phyloP scores from a whole-genome alignment of 2,888 invertebrate species.

The Rotaria magnacalcarata region DNA sequence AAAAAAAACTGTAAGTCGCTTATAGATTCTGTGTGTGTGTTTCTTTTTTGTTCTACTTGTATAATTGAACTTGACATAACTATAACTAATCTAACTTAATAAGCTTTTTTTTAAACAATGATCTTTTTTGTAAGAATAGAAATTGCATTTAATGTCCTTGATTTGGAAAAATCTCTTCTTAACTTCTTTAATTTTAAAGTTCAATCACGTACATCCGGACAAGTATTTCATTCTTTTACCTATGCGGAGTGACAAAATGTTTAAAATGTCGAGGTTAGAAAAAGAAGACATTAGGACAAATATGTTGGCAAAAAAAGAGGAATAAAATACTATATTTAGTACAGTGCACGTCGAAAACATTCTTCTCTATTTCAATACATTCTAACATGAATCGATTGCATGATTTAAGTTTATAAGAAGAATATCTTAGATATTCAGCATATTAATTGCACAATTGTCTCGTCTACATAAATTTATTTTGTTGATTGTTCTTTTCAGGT shows the following conservation, averaged over 20 bases:
- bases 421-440: background rate
- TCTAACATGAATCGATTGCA: background rate
- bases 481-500: background rate
- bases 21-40: no score
- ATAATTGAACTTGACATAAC: no score
- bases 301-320: background rate
- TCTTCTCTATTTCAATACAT: no score
- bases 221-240: background rate
- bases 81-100: background rate
- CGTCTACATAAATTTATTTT: background rate
- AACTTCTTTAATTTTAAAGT: background rate
- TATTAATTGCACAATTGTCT: background rate
- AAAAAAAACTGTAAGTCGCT: no score
- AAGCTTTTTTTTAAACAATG: background rate
- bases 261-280: background rate
- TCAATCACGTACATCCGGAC: constrained; percentile 22
- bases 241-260: background rate
- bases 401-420: background rate
- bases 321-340: no score
- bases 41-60: no score
- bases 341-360: no score
- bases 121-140: background rate
- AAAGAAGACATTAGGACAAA: background rate
- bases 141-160: background rate
- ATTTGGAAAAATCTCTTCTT: background rate